Evolutionary conservation across 2,797 vertebrate genomes (phyloP).

Genomic region (Pempheris klunzingeri): DNA sequence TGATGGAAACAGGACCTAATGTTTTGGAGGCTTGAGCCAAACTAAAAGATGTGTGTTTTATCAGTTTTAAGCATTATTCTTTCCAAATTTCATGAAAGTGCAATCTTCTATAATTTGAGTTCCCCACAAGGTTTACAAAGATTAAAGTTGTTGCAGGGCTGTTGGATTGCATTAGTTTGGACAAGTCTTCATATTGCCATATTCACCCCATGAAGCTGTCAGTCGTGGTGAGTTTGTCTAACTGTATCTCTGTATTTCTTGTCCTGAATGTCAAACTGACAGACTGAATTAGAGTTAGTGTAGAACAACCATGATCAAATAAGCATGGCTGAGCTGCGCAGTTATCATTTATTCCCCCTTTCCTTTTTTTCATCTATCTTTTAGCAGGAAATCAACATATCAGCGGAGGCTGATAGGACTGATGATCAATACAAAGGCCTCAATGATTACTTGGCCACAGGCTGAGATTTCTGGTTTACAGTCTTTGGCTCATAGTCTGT

Average conservation of each 20-base stretch:
- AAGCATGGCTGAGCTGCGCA: conserved; percentile 11
- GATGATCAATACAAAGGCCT: conserved; percentile 70
- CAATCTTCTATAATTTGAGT: not conserved
- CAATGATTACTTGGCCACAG: conserved; percentile 67
- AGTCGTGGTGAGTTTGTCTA: conserved; percentile 51
- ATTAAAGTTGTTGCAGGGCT: conserved; percentile 2
- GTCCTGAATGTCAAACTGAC: conserved; percentile 71
- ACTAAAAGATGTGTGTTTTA: not conserved
- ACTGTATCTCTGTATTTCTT: conserved; percentile 45
- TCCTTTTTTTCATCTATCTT: conserved; percentile 36
- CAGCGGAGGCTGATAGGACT: conserved; percentile 52
- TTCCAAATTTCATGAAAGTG: not conserved
- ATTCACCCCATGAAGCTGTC: conserved; percentile 36
- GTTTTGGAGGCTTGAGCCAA: not conserved
- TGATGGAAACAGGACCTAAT: not conserved
- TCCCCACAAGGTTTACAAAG: not conserved
- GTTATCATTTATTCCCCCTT: conserved; percentile 4
- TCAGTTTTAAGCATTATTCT: not conserved
- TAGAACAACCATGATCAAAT: conserved; percentile 50
- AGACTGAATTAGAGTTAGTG: conserved; percentile 52
- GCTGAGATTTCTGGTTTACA: conserved; percentile 47
- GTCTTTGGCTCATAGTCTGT: conserved; percentile 43
- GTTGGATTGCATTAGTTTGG: conserved; percentile 34
- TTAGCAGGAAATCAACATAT: conserved; percentile 55
- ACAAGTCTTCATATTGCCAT: conserved; percentile 37